Evolutionary conservation across 2,113 vertebrate species (phyloP).

Genomic region (Corvus hawaiiensis): DNA sequence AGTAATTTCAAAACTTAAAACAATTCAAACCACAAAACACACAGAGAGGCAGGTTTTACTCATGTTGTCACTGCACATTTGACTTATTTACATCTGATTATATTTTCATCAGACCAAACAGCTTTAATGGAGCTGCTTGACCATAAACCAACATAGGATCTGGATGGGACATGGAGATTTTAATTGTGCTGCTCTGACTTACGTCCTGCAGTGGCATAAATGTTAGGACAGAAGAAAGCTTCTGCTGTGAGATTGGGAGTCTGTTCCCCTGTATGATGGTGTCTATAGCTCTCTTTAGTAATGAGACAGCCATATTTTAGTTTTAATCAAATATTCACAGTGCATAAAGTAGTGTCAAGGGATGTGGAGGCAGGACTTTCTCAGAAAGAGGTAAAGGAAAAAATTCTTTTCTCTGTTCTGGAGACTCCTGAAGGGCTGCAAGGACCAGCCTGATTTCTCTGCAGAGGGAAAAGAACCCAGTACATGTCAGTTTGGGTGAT

Average conservation of each 20-base stretch:
- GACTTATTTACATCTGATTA: background rate
- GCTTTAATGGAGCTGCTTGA: background rate
- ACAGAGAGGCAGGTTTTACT: background rate
- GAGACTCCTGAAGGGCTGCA: background rate
- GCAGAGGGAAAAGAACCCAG: background rate
- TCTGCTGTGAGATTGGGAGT: background rate
- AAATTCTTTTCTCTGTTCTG: background rate
- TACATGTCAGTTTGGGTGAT: background rate
- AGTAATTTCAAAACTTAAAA: background rate
- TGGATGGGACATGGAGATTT: background rate
- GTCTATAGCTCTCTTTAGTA: background rate
- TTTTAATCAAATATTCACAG: background rate
- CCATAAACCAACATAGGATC: background rate
- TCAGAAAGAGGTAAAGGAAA: background rate
- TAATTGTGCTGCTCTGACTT: background rate
- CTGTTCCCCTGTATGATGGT: background rate
- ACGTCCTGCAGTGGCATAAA: background rate
- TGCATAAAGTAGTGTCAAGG: background rate
- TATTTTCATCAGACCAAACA: background rate
- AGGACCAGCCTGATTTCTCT: background rate
- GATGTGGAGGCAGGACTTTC: background rate
- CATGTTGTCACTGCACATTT: background rate
- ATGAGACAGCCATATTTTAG: background rate
- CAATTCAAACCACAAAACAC: background rate
- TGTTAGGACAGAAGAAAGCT: background rate